Percentiles rank a stretch among this genome's conserved stretches.
Conservation (phyloP, 2,797 vertebrate genomes). For the Parauchenoglanis punctatus region DNA sequence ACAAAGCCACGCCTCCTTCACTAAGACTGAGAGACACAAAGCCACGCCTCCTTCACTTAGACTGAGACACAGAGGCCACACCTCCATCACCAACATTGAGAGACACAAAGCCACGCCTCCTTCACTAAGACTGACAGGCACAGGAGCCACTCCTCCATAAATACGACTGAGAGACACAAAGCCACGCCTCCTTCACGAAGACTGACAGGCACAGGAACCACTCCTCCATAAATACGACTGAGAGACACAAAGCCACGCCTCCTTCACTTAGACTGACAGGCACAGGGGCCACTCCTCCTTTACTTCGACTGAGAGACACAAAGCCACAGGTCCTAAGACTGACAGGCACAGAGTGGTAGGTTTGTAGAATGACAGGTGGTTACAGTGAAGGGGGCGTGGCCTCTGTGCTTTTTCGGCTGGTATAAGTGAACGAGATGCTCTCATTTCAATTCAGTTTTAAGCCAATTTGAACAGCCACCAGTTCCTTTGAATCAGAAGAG, state of each 20-base stretch:
- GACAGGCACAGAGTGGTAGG: background rate
- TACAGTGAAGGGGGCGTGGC: background rate
- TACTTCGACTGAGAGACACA: background rate
- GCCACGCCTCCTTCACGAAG: background rate
- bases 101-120: no score
- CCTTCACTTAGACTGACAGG: no score
- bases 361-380: background rate
- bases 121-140: no score
- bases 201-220: background rate
- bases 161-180: background rate
- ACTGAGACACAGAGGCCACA: no score
- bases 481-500: conserved; percentile 16
- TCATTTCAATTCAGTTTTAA: conserved; percentile 16
- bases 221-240: background rate
- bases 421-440: background rate
- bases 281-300: background rate
- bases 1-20: no score
- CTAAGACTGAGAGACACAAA: no score
- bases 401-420: background rate
- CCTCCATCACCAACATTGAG: no score
- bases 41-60: background rate
- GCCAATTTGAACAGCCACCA: conserved; percentile 26
- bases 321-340: background rate
- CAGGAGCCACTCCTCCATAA: background rate
- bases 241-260: no score